These are phyloP conservation scores for Acanthoscelides obtectus DNA, from an alignment of 2,888 invertebrate species.

Conservation along the genomic window DNA sequence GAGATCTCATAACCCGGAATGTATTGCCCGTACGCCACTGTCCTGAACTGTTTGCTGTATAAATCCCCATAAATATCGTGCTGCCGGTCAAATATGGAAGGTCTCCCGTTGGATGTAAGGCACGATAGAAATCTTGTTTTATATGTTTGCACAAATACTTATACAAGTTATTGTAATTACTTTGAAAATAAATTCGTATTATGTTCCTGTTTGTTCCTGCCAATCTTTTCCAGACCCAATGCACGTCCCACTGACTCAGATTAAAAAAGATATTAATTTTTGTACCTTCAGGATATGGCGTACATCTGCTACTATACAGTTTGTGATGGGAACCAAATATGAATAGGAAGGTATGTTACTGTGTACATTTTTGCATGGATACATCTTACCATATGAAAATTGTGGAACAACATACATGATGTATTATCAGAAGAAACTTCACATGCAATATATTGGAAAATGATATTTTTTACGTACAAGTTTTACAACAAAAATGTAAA, in stretches of 20 bases:
- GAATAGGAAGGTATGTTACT: neutral
- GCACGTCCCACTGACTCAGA: neutral
- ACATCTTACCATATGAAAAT: neutral
- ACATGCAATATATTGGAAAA: too few relatives aligned
- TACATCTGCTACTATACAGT: neutral
- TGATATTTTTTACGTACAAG: too few relatives aligned
- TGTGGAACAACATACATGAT: neutral
- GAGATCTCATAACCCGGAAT: too few relatives aligned
- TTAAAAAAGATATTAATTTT: neutral
- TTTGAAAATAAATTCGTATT: slow-evolving; percentile 24
- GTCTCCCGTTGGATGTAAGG: slow-evolving; percentile 8
- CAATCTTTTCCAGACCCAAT: neutral
- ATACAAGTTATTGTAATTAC: slow-evolving; percentile 25
- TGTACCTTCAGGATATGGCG: neutral
- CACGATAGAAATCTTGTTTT: slow-evolving; percentile 27
- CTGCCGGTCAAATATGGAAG: slow-evolving; percentile 19
- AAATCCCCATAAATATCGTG: neutral
- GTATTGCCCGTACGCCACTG: neutral
- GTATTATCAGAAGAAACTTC: neutral
- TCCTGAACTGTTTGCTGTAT: neutral
- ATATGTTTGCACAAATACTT: slow-evolving; percentile 31
- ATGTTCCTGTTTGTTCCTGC: slow-evolving; percentile 4
- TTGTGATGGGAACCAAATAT: neutral
- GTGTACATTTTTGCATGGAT: neutral
- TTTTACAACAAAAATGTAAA: too few relatives aligned